Evolutionary conservation across 2,113 vertebrate species (phyloP).

Genomic region (Pitta sordida): DNA sequence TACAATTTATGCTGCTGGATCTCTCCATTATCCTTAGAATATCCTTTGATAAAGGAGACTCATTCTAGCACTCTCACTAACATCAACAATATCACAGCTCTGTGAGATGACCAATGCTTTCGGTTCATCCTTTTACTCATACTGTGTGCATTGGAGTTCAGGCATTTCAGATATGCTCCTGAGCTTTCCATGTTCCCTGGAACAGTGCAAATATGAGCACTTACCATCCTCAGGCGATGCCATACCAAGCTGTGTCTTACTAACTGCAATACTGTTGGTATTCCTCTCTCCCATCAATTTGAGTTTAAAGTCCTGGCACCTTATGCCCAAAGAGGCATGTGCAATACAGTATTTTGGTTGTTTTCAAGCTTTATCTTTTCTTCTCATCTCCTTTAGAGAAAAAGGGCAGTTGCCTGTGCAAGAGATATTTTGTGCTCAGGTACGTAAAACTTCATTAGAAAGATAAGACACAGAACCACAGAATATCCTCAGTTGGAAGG

Average conservation of each 20-base stretch:
- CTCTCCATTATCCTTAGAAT: neutral
- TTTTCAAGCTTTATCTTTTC: neutral
- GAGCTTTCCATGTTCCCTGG: neutral
- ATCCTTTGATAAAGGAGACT: neutral
- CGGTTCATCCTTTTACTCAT: neutral
- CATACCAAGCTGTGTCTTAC: neutral
- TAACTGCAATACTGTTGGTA: neutral
- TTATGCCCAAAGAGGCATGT: neutral
- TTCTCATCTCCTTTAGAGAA: neutral
- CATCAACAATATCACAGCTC: neutral
- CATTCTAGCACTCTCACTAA: neutral
- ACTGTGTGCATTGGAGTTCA: neutral
- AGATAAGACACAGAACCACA: neutral
- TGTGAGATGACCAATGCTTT: neutral
- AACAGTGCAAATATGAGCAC: neutral
- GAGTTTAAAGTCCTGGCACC: neutral
- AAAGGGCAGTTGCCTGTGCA: neutral
- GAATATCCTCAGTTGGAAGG: neutral
- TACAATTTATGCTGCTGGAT: neutral
- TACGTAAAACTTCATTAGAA: neutral
- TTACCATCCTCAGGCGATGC: neutral
- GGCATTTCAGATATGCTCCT: neutral
- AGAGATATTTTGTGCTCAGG: neutral
- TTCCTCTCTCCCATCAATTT: neutral
- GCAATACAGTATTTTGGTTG: neutral